Conservation (phyloP, 2,113 vertebrate genomes). For the Coregonus clupeaformis region DNA sequence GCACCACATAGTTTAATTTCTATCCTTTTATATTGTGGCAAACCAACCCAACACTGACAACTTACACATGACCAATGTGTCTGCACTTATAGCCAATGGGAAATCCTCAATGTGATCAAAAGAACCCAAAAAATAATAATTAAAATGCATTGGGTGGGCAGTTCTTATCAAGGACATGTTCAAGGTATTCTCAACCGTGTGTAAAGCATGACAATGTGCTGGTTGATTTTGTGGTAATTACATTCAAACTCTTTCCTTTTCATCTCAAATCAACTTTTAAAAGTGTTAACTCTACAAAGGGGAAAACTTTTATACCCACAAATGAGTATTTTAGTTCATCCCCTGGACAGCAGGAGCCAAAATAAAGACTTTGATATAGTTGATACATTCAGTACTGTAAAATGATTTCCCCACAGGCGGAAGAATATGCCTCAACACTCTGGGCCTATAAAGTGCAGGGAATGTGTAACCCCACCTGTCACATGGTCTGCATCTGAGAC, state of each 20-base stretch:
- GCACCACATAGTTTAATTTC: neutral
- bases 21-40: neutral
- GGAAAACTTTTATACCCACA: neutral
- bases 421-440: neutral
- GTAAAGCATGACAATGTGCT: neutral
- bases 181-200: neutral
- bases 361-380: neutral
- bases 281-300: neutral
- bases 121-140: neutral
- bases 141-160: neutral
- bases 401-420: neutral
- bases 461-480: neutral
- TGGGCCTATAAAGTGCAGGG: neutral
- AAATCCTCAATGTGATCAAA: neutral
- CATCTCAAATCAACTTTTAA: neutral
- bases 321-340: neutral
- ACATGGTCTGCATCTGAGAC: neutral
- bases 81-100: neutral
- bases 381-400: neutral
- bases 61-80: neutral
- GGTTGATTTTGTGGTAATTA: neutral
- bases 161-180: neutral
- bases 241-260: neutral
- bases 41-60: neutral
- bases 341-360: no score